These are phyloP conservation scores for Mormyrops attenuatus DNA, from an alignment of 2,797 vertebrate species.

Conservation along the genomic window DNA sequence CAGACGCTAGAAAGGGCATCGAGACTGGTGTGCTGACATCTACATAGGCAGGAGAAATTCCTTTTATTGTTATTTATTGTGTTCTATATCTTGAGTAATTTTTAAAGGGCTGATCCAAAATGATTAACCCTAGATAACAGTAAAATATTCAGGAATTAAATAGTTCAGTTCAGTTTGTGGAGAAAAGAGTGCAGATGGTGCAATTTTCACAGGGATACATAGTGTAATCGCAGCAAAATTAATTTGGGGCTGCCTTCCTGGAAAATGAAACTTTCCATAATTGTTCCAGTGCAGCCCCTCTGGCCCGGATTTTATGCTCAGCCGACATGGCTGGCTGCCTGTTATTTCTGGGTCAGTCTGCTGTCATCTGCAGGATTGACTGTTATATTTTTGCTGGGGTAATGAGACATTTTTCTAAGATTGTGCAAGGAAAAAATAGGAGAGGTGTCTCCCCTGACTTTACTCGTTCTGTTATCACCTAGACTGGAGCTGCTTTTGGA, in stretches of 20 bases:
- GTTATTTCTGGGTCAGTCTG: not conserved
- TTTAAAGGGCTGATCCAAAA: not conserved
- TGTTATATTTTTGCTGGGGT: constrained; percentile 9
- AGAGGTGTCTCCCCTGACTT: not conserved
- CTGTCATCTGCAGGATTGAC: not conserved
- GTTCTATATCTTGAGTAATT: not conserved
- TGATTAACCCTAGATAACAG: not conserved
- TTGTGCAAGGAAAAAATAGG: not conserved
- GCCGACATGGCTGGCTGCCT: not conserved
- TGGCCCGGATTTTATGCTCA: not conserved
- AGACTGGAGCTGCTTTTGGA: not conserved
- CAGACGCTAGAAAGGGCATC: not conserved
- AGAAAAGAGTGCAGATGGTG: not conserved
- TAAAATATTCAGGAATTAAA: not conserved
- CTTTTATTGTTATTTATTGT: not conserved
- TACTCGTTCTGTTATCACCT: not conserved
- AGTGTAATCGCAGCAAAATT: not conserved
- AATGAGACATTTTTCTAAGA: constrained; percentile 12
- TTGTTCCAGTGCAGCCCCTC: not conserved
- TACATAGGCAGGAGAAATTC: not conserved
- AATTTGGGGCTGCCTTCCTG: not conserved
- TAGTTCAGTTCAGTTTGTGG: not conserved
- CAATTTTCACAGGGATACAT: not conserved
- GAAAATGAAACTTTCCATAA: not conserved
- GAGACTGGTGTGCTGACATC: not conserved